Base-by-base conservation (phyloP, 2,888 invertebrate genomes). In the Melanargia galathea region DNA sequence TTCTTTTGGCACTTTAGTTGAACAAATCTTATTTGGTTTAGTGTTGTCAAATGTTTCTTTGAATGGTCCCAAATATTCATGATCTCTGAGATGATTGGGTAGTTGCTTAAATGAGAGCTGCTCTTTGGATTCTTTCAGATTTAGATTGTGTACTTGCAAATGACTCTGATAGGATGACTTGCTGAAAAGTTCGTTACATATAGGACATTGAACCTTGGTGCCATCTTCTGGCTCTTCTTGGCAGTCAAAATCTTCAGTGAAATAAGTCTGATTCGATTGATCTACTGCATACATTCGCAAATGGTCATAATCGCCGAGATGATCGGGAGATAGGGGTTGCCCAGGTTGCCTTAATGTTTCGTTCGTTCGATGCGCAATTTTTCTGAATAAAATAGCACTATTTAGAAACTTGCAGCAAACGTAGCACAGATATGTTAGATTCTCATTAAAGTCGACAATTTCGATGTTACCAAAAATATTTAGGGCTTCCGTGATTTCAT, bases 361-460 rank as follows among this genome's bases (percentile, higher is more conserved):
- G 1, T 83, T 76, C 1, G 82, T 77, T 54, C 74, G 72, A 66
- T 79, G 76, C 0, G 86, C 89, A 0, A 76, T 73, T 70, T 80
- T 82, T 63, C 79, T 78, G 65, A 90, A 90, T 22, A 77, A 64
- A 61, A 82, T 73, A 7, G 83, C 83, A 35, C 73, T 71, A 71
- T 80, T 76, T n/a, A 86, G 59, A 69, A 88, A 84, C 56, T 80
- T 79, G 33, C 73, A 71, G 68, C 90, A 90, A 18, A 73, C 67
- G 10, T 66, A 62, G 69, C 90, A 90, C 20, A 90, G 65, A 20
- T 73, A 63, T 68, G 82, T 83, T 0, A 87, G 79, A 64, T 74
- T 74, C 5, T 73, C 73, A 0, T 85, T 43, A n/a, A 74, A 60
- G 4, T 51, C 49, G 0, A 16, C 16, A 16, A 51, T 30, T 30